Percentiles rank a stretch among this genome's conserved stretches.
These are phyloP conservation scores for Hyposmocoma kahamanoa DNA, from an alignment of 1,140 invertebrate species.

Conservation along the genomic window DNA sequence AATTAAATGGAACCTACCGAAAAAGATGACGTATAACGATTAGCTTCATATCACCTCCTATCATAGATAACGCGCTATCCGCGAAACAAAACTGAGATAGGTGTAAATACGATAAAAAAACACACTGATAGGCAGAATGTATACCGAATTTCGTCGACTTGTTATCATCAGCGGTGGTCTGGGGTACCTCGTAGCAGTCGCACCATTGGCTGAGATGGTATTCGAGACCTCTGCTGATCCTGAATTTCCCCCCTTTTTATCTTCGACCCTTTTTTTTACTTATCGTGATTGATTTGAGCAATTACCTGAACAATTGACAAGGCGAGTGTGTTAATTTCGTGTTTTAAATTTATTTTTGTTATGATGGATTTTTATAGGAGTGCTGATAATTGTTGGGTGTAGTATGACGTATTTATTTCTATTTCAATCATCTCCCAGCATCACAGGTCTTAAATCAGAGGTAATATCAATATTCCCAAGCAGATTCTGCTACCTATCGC, in stretches of 20 bases:
- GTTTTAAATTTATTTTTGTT: not conserved
- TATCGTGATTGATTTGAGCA: conserved; percentile 55
- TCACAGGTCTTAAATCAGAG: too few species aligned
- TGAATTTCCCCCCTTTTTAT: conserved; percentile 54
- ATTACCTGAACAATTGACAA: conserved; percentile 39
- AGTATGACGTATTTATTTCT: too few species aligned
- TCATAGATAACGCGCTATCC: conserved; percentile 53
- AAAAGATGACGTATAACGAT: conserved; percentile 1
- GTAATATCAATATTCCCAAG: too few species aligned
- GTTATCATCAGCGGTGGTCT: conserved; percentile 67
- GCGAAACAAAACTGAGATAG: conserved; percentile 13
- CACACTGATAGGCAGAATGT: conserved; percentile 39
- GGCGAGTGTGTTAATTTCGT: not conserved
- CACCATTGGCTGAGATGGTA: conserved; percentile 56
- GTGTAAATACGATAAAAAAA: too few species aligned
- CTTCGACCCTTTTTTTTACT: conserved; percentile 37
- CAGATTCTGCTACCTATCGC: too few species aligned
- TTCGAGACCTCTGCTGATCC: conserved; percentile 74
- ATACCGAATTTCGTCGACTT: conserved; percentile 39
- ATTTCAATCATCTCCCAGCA: too few species aligned
- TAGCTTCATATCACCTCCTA: conserved; percentile 26
- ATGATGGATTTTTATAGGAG: conserved; percentile 4
- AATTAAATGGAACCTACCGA: too few species aligned
- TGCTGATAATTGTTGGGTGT: too few species aligned
- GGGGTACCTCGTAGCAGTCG: conserved; percentile 52